A percentile compares a stretch with the other conserved stretches of the same genome.
Conservation (phyloP, 2,888 invertebrate species). For the Bruchidius siliquastri region DNA sequence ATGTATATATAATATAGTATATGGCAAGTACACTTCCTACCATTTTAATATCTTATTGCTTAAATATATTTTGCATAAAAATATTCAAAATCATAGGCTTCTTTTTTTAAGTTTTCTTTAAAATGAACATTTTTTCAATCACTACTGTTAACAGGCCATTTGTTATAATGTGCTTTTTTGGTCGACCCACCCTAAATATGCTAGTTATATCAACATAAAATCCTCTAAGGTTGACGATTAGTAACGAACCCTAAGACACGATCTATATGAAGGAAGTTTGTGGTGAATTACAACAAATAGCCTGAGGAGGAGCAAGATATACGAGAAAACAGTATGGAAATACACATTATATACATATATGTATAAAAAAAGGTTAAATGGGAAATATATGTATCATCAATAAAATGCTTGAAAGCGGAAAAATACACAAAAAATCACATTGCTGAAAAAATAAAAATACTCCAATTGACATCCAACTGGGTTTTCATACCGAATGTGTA, state of each 20-base stretch:
- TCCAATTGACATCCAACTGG: slow-evolving; percentile 3
- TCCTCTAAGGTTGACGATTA: neutral
- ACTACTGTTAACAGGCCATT: neutral
- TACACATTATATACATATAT: slow-evolving; percentile 1
- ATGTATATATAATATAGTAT: slow-evolving; percentile 17
- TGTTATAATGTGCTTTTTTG: neutral
- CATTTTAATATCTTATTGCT: slow-evolving; percentile 26
- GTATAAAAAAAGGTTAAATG: slow-evolving; percentile 3
- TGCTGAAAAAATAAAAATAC: slow-evolving; percentile 7
- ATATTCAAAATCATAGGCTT: slow-evolving; percentile 24
- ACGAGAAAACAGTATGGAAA: too few relatives aligned
- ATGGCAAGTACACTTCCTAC: slow-evolving; percentile 26
- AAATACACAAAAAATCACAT: slow-evolving; percentile 5
- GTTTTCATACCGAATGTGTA: neutral
- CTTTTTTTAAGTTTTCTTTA: slow-evolving; percentile 4
- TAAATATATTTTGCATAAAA: slow-evolving; percentile 25
- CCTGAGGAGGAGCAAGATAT: neutral
- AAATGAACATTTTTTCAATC: slow-evolving; percentile 5
- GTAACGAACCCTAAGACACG: neutral
- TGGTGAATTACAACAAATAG: neutral
- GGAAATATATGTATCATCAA: neutral
- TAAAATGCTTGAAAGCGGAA: neutral
- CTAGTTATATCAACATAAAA: neutral
- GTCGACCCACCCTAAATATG: neutral
- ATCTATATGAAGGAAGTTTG: neutral